phyloP scores from a whole-genome alignment of 2,797 vertebrate species.

The Rousettus madagascariensis region DNA sequence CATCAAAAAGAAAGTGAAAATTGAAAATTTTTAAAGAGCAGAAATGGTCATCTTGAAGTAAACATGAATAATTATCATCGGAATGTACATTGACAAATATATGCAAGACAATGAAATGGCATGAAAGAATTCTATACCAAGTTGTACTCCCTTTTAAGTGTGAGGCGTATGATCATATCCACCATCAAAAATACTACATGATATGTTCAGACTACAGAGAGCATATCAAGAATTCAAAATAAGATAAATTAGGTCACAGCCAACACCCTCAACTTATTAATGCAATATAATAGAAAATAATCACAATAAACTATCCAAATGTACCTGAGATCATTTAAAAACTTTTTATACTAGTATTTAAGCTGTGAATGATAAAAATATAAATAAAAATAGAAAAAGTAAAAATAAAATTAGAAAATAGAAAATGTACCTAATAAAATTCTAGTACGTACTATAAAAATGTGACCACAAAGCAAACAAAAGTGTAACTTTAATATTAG shows the following conservation, averaged over 20 bases:
- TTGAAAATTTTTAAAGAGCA: neutral
- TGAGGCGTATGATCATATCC: neutral
- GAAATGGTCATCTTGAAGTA: neutral
- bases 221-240: neutral
- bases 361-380: neutral
- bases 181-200: neutral
- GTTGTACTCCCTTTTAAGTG: neutral
- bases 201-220: neutral
- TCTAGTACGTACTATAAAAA: neutral
- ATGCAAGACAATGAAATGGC: neutral
- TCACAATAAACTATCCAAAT: neutral
- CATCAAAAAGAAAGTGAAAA: neutral
- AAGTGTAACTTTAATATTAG: neutral
- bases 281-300: neutral
- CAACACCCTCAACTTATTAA: neutral
- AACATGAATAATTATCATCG: neutral
- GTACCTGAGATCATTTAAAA: neutral
- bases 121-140: neutral
- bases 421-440: neutral
- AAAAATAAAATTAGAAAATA: neutral
- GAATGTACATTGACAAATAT: neutral
- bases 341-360: neutral
- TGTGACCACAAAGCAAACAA: neutral
- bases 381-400: neutral
- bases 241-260: neutral